Evolutionary conservation across 2,888 invertebrate species (phyloP), one percentile per base, ranked within the genome.

Genomic region (Lomographa bimaculata): DNA sequence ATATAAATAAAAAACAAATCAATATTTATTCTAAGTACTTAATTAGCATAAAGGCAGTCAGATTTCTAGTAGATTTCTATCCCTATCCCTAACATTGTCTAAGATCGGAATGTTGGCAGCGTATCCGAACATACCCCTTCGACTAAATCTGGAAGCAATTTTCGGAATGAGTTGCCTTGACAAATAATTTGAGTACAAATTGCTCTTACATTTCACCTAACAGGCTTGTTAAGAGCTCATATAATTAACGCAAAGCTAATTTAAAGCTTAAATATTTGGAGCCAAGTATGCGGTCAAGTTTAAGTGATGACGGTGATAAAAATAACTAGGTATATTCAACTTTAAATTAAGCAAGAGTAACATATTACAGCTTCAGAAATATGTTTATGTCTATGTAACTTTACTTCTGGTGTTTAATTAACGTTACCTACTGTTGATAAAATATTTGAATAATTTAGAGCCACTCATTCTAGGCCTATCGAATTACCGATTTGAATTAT

Each of bases 151-250:
- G 82, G 84, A 80, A 79, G 76, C 82, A 75, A 82, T 84, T 79
- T 80, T 74, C 71, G 73, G 78, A 82, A 85, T 82, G 76, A 72
- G 64, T 67, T 60, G 65, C 64, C 74, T 69, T 77, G 81, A 86
- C 83, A 81, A 85, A 85, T 81, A 83, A 82, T 82, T 86, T 74
- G 58, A 65, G 70, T 63, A 79, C 81, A 79, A 83, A 86, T 83
- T 71, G 72, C 67, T 76, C 51, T 63, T 70, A 77, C 77, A 75
- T 72, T 74, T 75, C 69, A 68, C 69, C 65, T 19, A 37, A 43
- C 26, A 10, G 67, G 54, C 67, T 71, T 74, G 78, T 80, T 79
- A 65, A 58, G 48, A 54, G 52, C 53, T 36, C 20, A 41, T 42
- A 45, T 57, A 63, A 65, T 72, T 74, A 76, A 73, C 67, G 57